Percentiles rank a stretch among this genome's conserved stretches.
phyloP scores from a whole-genome alignment of 2,888 invertebrate species.

The Liopterus haemorrhoidalis region DNA sequence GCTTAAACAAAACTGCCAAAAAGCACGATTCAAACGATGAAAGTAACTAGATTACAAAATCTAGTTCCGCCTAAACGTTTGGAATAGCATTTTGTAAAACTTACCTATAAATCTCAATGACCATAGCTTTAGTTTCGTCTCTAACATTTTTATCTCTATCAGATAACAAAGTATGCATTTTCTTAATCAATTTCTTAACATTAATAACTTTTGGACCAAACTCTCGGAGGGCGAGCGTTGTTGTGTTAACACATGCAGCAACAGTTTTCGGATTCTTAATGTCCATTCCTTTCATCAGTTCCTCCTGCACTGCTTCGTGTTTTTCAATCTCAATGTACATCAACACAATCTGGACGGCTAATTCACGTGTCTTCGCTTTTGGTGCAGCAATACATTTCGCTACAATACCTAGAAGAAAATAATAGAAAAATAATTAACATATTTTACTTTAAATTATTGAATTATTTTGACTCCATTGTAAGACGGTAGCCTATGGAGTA shows the following conservation, averaged over 20 bases:
- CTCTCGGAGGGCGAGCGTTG: constrained; percentile 73
- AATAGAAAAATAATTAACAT: too few species aligned
- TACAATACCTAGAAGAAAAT: too few species aligned
- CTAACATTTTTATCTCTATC: constrained; percentile 88
- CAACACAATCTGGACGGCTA: constrained; percentile 80
- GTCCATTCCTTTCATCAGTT: constrained; percentile 86
- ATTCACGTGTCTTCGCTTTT: constrained; percentile 84
- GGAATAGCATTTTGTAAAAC: constrained; percentile 40
- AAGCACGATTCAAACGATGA: too few species aligned
- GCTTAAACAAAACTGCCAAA: too few species aligned
- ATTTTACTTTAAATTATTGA: too few species aligned
- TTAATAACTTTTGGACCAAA: constrained; percentile 89
- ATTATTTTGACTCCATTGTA: too few species aligned
- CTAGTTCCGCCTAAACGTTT: too few species aligned
- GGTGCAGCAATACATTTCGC: constrained; percentile 90
- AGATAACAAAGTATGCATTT: constrained; percentile 74
- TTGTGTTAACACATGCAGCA: constrained; percentile 70
- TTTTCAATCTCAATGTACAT: constrained; percentile 97
- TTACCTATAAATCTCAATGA: constrained; percentile 84
- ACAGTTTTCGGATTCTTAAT: constrained; percentile 96
- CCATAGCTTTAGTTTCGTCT: constrained; percentile 85
- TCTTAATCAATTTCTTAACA: constrained; percentile 84
- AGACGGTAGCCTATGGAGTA: too few species aligned
- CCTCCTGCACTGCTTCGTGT: constrained; percentile 82
- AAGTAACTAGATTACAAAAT: too few species aligned